Evolutionary conservation across 2,797 vertebrate genomes (phyloP).

Genomic region (Sternarchorhynchus goeldii): DNA sequence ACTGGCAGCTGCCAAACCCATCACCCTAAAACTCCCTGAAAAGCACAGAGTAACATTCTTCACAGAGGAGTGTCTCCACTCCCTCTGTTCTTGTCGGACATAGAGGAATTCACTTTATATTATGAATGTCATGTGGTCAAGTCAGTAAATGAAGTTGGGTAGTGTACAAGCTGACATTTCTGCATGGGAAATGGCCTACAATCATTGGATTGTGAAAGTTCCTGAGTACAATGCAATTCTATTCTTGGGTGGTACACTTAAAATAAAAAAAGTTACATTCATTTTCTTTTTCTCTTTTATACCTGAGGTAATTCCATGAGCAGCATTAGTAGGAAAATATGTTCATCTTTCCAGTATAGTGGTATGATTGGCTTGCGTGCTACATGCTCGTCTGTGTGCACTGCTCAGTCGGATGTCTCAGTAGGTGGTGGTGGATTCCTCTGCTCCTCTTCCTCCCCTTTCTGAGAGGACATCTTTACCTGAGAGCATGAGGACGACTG

Average conservation of each 20-base stretch:
- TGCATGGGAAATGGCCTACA: constrained; percentile 53
- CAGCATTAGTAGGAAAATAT: constrained; percentile 65
- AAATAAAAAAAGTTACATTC: constrained; percentile 67
- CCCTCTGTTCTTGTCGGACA: constrained; percentile 66
- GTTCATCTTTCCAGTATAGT: constrained; percentile 63
- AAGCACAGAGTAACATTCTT: constrained; percentile 69
- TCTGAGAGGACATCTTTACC: constrained; percentile 82
- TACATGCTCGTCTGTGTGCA: constrained; percentile 55
- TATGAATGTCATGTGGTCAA: constrained; percentile 53
- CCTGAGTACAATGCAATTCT: constrained; percentile 75
- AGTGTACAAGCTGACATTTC: constrained; percentile 53
- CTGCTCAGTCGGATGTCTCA: constrained; percentile 70
- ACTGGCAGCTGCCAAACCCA: constrained; percentile 63
- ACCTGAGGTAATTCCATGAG: constrained; percentile 79
- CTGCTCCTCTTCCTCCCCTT: constrained; percentile 82
- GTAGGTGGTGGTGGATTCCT: constrained; percentile 71
- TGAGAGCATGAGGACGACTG: constrained; percentile 86
- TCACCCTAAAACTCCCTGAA: constrained; percentile 47
- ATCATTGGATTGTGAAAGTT: constrained; percentile 62
- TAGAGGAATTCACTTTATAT: constrained; percentile 60
- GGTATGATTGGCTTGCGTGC: constrained; percentile 75
- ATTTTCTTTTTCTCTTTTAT: constrained; percentile 62
- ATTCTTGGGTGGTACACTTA: constrained; percentile 75
- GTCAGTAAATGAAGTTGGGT: constrained; percentile 50
- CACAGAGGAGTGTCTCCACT: constrained; percentile 59